Evolutionary conservation across 2,888 invertebrate species (phyloP), one percentile per base, ranked within the genome.

Genomic region (Agrotis clavis): DNA sequence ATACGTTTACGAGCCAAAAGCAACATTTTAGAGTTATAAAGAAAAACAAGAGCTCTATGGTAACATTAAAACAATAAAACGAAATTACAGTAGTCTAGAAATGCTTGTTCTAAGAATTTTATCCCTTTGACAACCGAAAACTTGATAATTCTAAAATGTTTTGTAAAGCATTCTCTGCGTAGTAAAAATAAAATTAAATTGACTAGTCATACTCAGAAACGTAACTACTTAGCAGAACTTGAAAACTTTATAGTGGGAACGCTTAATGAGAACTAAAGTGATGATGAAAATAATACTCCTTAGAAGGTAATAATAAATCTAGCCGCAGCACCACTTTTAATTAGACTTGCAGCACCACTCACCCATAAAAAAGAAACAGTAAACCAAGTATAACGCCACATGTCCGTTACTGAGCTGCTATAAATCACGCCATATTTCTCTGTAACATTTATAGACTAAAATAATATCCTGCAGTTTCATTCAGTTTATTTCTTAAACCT

Each of bases 271-370:
- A 47, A 67, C 35, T 30, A 35, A 50, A 54, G 45, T 25, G 35
- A 25, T 77, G 54, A 60, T 35, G 19, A 48, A 67, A 66, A 51
- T 62, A 77, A 30, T 63, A 63, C 5, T 63, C 13, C 19, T 47
- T 35, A 50, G 35, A 53, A 61, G 35, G 73, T 54, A 56, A 67
- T 30, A 57, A 57, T 62, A 54, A 62, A 61, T 47, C 50, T 25
- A 67, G 25, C 11, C 35, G 25, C 50, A 54, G 45, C 19, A 47
- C 35, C 35, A 65, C 61, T 77, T 76, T 71, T 71, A 71, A 77
- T 71, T 56, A 53, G 65, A 78, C 45, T 71, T 41, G 51, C 16
- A 66, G 45, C 21, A 63, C 30, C 30, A 35, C 50, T 60, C 50
- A 50, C n/a, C 19, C 63, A 47, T 21, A 60, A 73, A 73, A 67